These are phyloP conservation scores for Acanthoscelides obtectus DNA, from an alignment of 2,888 invertebrate species.

Conservation along the genomic window DNA sequence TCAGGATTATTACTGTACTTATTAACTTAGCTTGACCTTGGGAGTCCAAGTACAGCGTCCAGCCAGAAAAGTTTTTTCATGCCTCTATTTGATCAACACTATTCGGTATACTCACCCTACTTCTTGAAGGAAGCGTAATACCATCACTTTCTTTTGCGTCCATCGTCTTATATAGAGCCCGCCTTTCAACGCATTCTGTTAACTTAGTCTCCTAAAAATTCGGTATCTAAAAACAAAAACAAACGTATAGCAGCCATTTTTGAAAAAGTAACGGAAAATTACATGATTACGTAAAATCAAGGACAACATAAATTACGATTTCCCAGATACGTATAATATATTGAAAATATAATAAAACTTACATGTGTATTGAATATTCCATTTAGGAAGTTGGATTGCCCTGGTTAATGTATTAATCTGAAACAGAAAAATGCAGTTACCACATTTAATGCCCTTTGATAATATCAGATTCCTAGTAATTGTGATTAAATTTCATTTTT, in stretches of 20 bases:
- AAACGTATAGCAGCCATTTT: too few relatives aligned
- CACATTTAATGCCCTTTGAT: too few relatives aligned
- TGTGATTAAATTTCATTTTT: too few relatives aligned
- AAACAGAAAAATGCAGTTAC: conserved; percentile 10
- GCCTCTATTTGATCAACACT: too few relatives aligned
- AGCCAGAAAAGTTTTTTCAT: too few relatives aligned
- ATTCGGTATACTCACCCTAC: conserved; percentile 27
- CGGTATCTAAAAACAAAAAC: conserved; percentile 6
- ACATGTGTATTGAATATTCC: conserved; percentile 21
- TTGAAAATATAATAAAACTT: conserved; percentile 9
- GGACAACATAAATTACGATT: too few relatives aligned
- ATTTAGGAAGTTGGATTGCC: conserved; percentile 20
- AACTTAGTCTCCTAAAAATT: conserved; percentile 19
- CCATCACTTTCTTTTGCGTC: conserved; percentile 32
- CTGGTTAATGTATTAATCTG: conserved; percentile 19
- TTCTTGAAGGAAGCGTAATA: conserved; percentile 25
- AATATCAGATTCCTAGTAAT: too few relatives aligned
- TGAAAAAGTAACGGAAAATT: too few relatives aligned
- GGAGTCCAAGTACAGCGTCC: too few relatives aligned
- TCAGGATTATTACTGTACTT: too few relatives aligned
- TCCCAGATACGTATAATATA: background rate
- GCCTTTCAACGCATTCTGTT: conserved; percentile 36
- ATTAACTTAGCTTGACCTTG: too few relatives aligned
- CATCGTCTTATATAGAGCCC: conserved; percentile 32
- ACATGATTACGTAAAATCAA: background rate